A percentile compares a stretch with the other conserved stretches of the same genome.
phyloP scores from a whole-genome alignment of 2,888 invertebrate species.

The Polietes domitor region DNA sequence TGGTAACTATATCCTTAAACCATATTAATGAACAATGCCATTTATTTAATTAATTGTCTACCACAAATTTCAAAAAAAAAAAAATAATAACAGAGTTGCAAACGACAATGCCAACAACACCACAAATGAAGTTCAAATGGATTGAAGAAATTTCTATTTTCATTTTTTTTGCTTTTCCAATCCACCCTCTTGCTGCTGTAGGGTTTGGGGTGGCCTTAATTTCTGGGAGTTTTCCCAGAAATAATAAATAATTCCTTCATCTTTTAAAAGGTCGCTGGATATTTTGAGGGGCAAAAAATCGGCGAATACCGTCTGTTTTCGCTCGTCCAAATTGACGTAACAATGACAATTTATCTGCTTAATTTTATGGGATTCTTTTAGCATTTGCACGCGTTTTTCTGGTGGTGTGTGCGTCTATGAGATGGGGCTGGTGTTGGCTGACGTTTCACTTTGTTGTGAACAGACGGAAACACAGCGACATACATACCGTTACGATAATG shows the following conservation, averaged over 20 bases:
- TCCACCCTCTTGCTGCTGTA: background rate
- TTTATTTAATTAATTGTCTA: too few relatives aligned
- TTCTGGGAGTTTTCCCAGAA: background rate
- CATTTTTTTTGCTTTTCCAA: too few relatives aligned
- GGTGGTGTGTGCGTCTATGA: background rate
- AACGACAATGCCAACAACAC: too few relatives aligned
- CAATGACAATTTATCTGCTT: conserved; percentile 57
- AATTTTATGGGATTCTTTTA: conserved; percentile 26
- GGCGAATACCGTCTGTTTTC: background rate
- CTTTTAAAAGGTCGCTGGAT: background rate
- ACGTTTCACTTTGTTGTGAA: conserved; percentile 25
- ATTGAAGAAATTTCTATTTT: too few relatives aligned
- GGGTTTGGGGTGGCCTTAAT: background rate
- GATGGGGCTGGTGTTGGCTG: background rate
- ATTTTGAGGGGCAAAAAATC: background rate
- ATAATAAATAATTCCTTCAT: background rate
- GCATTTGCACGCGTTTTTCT: conserved; percentile 16
- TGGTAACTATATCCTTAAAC: too few relatives aligned
- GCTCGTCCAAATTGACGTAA: conserved; percentile 57
- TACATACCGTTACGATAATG: too few relatives aligned
- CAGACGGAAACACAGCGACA: too few relatives aligned
- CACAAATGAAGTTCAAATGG: too few relatives aligned
- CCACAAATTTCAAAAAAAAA: too few relatives aligned
- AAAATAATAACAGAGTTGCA: too few relatives aligned
- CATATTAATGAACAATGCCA: too few relatives aligned